phyloP scores from a whole-genome alignment of 2,797 vertebrate species.

The Acridotheres tristis region DNA sequence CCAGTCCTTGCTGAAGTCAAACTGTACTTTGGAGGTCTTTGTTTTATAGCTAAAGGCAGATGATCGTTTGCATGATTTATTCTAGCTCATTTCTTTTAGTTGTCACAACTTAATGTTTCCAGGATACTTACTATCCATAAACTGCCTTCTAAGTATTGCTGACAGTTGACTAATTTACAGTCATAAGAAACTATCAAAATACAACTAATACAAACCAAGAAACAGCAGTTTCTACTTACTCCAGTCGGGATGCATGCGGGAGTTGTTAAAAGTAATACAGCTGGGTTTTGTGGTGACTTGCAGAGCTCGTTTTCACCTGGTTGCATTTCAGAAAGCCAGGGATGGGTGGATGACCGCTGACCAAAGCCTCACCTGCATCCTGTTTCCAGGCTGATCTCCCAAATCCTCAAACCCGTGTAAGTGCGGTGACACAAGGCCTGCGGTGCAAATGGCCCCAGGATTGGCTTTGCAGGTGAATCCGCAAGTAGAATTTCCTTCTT shows the following conservation, averaged over 20 bases:
- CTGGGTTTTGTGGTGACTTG: background rate
- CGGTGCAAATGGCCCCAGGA: background rate
- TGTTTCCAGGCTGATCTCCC: background rate
- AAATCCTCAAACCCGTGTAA: accelerated
- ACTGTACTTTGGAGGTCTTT: background rate
- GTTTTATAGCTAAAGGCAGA: background rate
- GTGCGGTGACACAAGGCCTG: background rate
- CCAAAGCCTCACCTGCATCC: background rate
- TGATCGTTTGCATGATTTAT: background rate
- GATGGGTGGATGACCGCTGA: background rate
- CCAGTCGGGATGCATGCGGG: accelerated
- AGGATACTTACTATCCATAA: background rate
- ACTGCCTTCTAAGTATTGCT: background rate
- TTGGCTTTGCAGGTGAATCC: background rate
- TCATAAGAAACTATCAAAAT: background rate
- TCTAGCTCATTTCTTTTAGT: background rate
- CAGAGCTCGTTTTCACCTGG: background rate
- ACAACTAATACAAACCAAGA: background rate
- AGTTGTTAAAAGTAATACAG: background rate
- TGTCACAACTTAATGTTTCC: background rate
- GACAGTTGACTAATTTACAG: slow-evolving; percentile 2
- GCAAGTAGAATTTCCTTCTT: background rate
- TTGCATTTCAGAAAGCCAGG: background rate
- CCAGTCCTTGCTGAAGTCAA: background rate
- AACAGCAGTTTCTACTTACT: background rate